phyloP scores from a whole-genome alignment of 92 coral and sea anemone genomes.

The Parazoanthus atlanticus region DNA sequence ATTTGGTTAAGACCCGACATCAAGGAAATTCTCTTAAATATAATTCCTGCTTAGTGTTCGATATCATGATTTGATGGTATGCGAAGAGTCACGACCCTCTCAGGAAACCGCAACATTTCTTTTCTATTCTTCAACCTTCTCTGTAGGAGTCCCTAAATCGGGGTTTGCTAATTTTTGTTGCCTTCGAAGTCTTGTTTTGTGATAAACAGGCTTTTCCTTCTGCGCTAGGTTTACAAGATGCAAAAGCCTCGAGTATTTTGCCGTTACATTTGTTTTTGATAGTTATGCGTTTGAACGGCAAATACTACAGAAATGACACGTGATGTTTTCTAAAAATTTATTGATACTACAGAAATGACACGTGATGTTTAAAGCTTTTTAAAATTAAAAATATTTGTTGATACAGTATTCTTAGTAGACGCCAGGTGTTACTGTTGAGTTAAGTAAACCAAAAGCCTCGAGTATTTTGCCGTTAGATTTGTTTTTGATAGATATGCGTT shows the following conservation, averaged over 20 bases:
- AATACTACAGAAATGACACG: neutral
- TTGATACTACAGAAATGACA: neutral
- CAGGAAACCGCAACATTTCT: slow-evolving; percentile 2
- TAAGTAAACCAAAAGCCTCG: neutral
- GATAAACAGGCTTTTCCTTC: neutral
- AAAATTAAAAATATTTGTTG: neutral
- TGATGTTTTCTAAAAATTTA: neutral
- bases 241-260: neutral
- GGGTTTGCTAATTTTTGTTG: neutral
- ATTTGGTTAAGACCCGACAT: no score
- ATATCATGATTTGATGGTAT: neutral
- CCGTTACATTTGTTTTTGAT: neutral
- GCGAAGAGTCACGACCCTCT: neutral
- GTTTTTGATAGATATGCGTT: neutral
- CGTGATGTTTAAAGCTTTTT: no score
- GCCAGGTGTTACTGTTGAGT: neutral
- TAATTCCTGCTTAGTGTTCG: neutral
- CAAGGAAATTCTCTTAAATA: neutral
- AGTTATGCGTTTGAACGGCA: neutral
- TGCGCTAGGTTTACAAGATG: neutral
- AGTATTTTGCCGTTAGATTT: neutral
- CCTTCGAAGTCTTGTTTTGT: neutral
- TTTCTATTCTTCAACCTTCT: neutral
- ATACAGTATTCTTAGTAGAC: neutral
- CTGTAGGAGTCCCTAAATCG: neutral